Base-by-base conservation (phyloP, 2,113 vertebrate genomes). In the Equus przewalskii region DNA sequence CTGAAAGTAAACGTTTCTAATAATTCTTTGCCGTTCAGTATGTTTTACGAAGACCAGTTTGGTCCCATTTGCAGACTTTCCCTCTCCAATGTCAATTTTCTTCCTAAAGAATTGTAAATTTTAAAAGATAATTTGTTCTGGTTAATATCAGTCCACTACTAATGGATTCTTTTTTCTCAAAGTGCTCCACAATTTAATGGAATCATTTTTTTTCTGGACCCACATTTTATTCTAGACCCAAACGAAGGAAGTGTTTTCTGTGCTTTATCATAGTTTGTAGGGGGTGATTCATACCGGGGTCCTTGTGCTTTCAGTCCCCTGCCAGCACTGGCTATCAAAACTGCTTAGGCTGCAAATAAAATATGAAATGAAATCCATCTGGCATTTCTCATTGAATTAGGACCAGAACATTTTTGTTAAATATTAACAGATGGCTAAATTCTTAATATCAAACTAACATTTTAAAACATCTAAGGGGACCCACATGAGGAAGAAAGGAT, bases 401-500 rank as follows among this genome's bases (percentile, higher is more conserved):
- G 97, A 98, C 97, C 97, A 98, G 97, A 98, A 98, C 97, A 97
- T 97, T 98, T 97, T 96, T 97, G 95, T 91, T 98, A 98, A 98
- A 98, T 97, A 98, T 98, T 98, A 97, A 94, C 96, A 98, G 95
- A 97, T 98, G 91, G 67, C 97, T 98, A 83, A 97, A 93, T 95
- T 92, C 98, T 98, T 98, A 97, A 98, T 97, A 95, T 97, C 96
- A 98, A 96, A 41, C 96, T 98, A 80, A 94, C 94, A 93, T 97
- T 98, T 97, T 78, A 75, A 98, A 98, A 96, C 86, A 86, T 98
- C 98, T 98, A 92, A 22, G 94, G 96, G 94, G 81, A 65, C 76
- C 97, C 90, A 93, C 81, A 94, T 93, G 97, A 97, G 97, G 75
- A 97, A 93, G 65, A 88, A 97, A 76, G 95, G 44, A 46, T 87